A percentile compares a stretch with the other conserved stretches of the same genome.
These are phyloP conservation scores for Celastrina argiolus DNA, from an alignment of 2,888 invertebrate genomes.

Conservation along the genomic window DNA sequence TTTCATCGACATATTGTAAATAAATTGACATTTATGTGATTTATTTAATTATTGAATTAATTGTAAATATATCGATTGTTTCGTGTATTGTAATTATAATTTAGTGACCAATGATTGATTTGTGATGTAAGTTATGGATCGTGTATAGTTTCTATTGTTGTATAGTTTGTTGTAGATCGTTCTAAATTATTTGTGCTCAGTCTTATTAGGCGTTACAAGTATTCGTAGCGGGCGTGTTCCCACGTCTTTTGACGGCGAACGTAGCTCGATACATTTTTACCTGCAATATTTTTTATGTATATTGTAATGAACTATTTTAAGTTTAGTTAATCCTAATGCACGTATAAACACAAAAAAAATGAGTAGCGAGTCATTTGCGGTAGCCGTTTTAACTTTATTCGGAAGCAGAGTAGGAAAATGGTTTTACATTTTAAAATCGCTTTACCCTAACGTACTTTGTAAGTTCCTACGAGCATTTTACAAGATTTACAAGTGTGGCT, in stretches of 20 bases:
- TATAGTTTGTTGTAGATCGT: conserved; percentile 63
- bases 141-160: conserved; percentile 65
- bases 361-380: neutral
- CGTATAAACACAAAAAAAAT: conserved; percentile 7
- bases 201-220: neutral
- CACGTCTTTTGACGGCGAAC: neutral
- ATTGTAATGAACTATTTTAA: neutral
- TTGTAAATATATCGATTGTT: conserved; percentile 70
- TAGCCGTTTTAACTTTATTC: neutral
- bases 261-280: neutral
- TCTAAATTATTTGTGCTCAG: conserved; percentile 48
- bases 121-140: conserved; percentile 62
- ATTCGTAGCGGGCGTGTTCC: neutral
- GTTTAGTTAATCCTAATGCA: neutral
- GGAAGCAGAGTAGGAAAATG: neutral
- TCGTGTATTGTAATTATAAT: conserved; percentile 54
- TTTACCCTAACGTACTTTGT: conserved; percentile 1
- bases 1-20: conserved; percentile 53
- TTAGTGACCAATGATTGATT: conserved; percentile 57
- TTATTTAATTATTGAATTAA: conserved; percentile 53
- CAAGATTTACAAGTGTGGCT: neutral
- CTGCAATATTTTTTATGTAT: conserved; percentile 5
- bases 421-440: neutral
- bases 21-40: conserved; percentile 60
- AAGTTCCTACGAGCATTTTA: conserved; percentile 27